Conservation (phyloP, 2,888 invertebrate species). For the Neuroscelio doddi region DNA sequence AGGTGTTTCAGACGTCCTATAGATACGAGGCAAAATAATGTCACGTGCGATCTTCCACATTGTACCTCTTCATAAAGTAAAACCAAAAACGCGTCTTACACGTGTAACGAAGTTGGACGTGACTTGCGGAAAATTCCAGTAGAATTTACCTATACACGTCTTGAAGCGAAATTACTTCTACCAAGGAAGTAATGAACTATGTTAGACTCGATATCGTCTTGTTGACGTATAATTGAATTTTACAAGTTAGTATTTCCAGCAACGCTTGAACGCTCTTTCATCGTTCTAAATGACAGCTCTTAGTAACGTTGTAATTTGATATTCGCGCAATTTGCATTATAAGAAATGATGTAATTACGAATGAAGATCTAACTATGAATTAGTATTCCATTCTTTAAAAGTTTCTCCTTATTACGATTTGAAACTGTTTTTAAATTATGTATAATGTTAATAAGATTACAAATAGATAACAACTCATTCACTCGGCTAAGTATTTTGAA, state of each 20-base stretch:
- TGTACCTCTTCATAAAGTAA: neutral
- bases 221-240: slow-evolving; percentile 5
- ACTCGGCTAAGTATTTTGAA: no score
- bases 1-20: no score
- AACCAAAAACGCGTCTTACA: neutral
- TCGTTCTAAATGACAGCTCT: slow-evolving; percentile 8
- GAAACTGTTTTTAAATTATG: neutral
- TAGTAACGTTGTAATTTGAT: slow-evolving; percentile 1
- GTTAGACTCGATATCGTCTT: slow-evolving; percentile 4
- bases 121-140: no score
- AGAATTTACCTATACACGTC: neutral
- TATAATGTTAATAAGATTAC: neutral
- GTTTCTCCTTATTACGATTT: neutral
- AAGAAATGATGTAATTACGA: neutral
- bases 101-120: slow-evolving; percentile 1
- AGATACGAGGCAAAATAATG: neutral
- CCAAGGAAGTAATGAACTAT: neutral
- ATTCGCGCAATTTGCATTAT: slow-evolving; percentile 1
- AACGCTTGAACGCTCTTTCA: slow-evolving; percentile 12
- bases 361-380: neutral
- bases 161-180: neutral
- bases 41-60: neutral
- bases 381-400: neutral
- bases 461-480: no score
- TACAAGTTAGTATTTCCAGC: slow-evolving; percentile 6